A percentile compares a stretch with the other conserved stretches of the same genome.
Evolutionary conservation across 2,797 vertebrate genomes (phyloP).

Genomic region (Tadarida brasiliensis): DNA sequence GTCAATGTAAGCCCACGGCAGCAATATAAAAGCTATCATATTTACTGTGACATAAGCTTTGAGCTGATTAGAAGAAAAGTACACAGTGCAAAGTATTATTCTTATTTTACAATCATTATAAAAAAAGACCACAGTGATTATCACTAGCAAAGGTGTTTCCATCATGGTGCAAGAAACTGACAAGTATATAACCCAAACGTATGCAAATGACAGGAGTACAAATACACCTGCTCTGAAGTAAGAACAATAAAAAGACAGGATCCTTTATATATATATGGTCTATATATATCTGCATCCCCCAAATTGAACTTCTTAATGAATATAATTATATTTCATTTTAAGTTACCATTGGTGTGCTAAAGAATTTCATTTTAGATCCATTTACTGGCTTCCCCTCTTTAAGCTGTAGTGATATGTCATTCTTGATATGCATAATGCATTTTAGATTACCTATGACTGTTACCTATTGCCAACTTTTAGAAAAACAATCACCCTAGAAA

Average conservation of each 20-base stretch:
- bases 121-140: constrained; percentile 68
- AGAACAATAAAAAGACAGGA: neutral
- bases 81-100: constrained; percentile 78
- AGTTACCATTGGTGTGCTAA: neutral
- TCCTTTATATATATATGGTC: neutral
- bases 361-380: constrained; percentile 49
- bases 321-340: constrained; percentile 6
- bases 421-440: neutral
- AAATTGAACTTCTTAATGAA: constrained; percentile 34
- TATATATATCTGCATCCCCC: neutral
- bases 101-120: constrained; percentile 78
- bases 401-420: neutral
- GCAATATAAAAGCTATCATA: constrained; percentile 62
- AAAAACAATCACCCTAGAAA: neutral
- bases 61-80: constrained; percentile 76
- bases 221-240: constrained; percentile 63
- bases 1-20: constrained; percentile 65
- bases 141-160: constrained; percentile 68
- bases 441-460: constrained; percentile 30
- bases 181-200: neutral
- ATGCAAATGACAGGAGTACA: neutral
- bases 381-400: constrained; percentile 43
- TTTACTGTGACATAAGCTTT: constrained; percentile 69
- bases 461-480: neutral
- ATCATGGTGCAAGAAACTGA: neutral